Evolutionary conservation across 2,797 vertebrate genomes (phyloP).

Genomic region (Brachyrhaphis roseni): DNA sequence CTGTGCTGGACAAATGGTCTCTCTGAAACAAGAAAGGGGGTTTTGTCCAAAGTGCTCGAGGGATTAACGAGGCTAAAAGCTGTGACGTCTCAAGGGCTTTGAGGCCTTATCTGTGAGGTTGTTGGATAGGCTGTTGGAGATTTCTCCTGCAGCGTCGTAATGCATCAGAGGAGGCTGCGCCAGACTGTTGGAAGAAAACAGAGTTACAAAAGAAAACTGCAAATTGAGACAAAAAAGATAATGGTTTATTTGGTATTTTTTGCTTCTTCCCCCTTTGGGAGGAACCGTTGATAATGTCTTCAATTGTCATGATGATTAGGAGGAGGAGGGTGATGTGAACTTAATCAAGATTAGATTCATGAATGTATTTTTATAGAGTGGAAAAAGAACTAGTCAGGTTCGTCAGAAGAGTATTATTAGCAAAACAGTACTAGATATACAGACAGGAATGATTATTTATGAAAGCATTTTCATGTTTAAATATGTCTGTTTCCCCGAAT

Average conservation of each 20-base stretch:
- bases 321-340: slow-evolving; percentile 2
- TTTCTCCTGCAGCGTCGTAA: slow-evolving; percentile 39
- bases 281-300: slow-evolving; percentile 23
- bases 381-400: background rate
- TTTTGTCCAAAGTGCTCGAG: slow-evolving; percentile 58
- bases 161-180: slow-evolving; percentile 41
- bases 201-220: background rate
- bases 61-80: slow-evolving; percentile 71
- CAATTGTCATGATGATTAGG: slow-evolving; percentile 26
- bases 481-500: background rate
- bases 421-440: background rate
- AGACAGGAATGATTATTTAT: background rate
- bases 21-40: slow-evolving; percentile 38
- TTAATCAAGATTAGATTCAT: slow-evolving; percentile 11
- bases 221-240: background rate
- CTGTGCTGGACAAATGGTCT: slow-evolving; percentile 77
- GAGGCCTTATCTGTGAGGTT: slow-evolving; percentile 73
- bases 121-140: slow-evolving; percentile 70
- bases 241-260: slow-evolving; percentile 21
- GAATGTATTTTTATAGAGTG: slow-evolving; percentile 3
- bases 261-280: slow-evolving; percentile 33
- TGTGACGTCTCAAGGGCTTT: slow-evolving; percentile 60
- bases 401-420: background rate
- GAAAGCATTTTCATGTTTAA: background rate
- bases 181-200: slow-evolving; percentile 3